Base-by-base conservation (phyloP, 2,797 vertebrate genomes). In the Chelonia mydas region DNA sequence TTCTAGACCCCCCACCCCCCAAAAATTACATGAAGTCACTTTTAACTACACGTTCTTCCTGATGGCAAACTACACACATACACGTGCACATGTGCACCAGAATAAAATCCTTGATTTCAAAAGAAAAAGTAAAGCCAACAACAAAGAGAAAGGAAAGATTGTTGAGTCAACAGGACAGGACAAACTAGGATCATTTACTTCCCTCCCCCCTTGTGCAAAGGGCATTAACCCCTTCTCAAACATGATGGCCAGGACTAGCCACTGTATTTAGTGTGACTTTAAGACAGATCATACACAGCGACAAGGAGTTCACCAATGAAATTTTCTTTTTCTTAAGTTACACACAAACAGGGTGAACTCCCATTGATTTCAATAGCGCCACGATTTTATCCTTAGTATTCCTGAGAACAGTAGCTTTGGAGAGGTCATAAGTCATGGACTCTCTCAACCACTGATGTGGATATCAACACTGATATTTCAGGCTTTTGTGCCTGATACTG, bases 1-100 rank as follows among this genome's bases (percentile, higher is more conserved):
- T 97, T 99, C 99, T 99, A 94, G 10, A 1, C 95, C 96, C 95
- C 61, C 91, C 84, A 13, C 87, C 87, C 11, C 47, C 25, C 72
- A 21, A 68, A 7, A 59, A 59, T 27, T 17, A 33, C 90, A 11
- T 2, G 8, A 94, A 33, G 87, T 2, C 87, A 47, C 5, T 90
- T 92, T 11, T 79, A 55, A 77, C 87, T 83, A 94, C 19, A 84
- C 93, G 82, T 49, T 2, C 45, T 49, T 74, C 50, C 49, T 83
- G 51, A 13, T 3, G 49, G 31, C 11, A 31, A 82, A 53, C 0
- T 23, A 3, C 41, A 81, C 84, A 76, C 11, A 0, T 0, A 1
- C 0, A 0, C 5, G 17, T 17, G 2, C 19, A 23, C 21, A 5
- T 21, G 11, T 21, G 6, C 59, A 7, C 28, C 59, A 19, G 55